Evolutionary conservation across 1,140 invertebrate genomes (phyloP).

Genomic region (Rhopalosiphum padi): DNA sequence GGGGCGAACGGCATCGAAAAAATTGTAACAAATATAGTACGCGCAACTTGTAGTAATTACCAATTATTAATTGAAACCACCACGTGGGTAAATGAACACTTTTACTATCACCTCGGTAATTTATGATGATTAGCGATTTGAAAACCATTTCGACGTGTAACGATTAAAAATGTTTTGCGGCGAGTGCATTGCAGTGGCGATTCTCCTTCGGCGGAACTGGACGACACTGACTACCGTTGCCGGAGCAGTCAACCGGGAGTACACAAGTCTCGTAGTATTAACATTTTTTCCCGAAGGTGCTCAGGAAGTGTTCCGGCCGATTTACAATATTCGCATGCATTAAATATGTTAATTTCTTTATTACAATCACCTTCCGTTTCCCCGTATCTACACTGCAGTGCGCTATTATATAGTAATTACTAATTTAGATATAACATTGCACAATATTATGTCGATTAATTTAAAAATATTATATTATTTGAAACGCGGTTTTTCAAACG

Average conservation of each 20-base stretch:
- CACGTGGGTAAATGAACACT: not conserved
- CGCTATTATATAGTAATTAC: not conserved
- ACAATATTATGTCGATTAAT: not conserved
- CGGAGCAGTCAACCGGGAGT: not conserved
- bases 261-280: not conserved
- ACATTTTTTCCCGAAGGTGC: conserved; percentile 19
- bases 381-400: not conserved
- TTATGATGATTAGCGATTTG: not conserved
- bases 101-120: not conserved
- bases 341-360: not conserved
- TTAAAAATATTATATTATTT: not conserved
- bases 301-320: conserved; percentile 22
- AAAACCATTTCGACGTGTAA: not conserved
- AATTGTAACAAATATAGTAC: too few species aligned
- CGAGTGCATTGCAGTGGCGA: not conserved
- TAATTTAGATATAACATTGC: not conserved
- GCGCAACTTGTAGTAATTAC: too few species aligned
- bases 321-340: not conserved
- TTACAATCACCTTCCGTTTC: not conserved
- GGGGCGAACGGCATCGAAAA: too few species aligned
- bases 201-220: not conserved
- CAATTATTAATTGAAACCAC: too few species aligned
- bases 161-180: not conserved
- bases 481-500: not conserved
- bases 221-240: not conserved